Base-by-base conservation (phyloP, 2,797 vertebrate genomes). In the Gymnodraco acuticeps region DNA sequence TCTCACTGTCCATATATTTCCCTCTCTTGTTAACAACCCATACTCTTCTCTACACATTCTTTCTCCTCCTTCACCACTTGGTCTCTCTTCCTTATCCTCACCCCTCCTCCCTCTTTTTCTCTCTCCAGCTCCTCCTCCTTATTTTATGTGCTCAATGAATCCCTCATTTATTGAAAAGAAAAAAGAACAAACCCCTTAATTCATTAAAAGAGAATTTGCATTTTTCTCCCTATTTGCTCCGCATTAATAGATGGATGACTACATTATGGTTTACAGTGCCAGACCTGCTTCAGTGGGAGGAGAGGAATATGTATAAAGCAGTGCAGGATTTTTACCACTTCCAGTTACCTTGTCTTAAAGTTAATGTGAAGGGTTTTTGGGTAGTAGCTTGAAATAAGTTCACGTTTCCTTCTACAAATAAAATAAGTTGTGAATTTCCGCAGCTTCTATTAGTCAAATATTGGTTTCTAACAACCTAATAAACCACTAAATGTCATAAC, bases 121-220 rank as follows among this genome's bases (percentile, higher is more conserved):
- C 45, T 52, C 48, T 59, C 54, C 58, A 54, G 33, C 17, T 45
- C 31, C 46, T 38, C 20, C 42, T 56, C 50, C 12, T 46, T 56
- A 53, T 54, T 20, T 60, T 80, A 64, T 43, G 51, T 42, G 71
- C 42, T 75, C 3, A 48, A 81, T 70, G 55, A 82, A 78, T 79
- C 53, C 61, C 68, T 88, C 61, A 75, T 76, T 75, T 81, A 88
- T 88, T 81, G 23, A 68, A 47, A 55, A 61, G n/a, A 15, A 47
- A 38, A 16, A 6, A 13, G 50, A 73, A 65, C 75, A 42, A 81
- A 62, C 0, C 12, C 51, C 50, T 73, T 85, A 63, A 84, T 85
- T 80, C 77, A 69, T 66, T 80, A 50, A 48, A 69, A 45, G 17
- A 31, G 50, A 2, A 84, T 84, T 82, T 75, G 65, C 80, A 90